Evolutionary conservation across 2,113 vertebrate species (phyloP).

Genomic region (Eulacestoma nigropectus): DNA sequence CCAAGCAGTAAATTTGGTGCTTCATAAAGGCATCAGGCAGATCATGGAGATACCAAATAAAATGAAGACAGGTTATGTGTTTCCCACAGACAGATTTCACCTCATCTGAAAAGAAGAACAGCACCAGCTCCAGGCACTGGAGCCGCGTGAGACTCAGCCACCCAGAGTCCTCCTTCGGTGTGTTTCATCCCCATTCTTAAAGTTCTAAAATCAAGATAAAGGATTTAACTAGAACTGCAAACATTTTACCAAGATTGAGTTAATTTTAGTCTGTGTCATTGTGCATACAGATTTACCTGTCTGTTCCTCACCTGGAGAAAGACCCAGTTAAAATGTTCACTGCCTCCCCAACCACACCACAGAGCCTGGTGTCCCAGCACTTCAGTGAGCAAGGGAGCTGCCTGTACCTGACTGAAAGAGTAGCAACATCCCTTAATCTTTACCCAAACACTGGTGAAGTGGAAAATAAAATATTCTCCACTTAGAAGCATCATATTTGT

Average conservation of each 20-base stretch:
- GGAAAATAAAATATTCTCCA: background rate
- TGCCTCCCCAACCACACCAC: background rate
- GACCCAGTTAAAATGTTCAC: background rate
- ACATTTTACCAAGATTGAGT: background rate
- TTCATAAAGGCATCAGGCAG: background rate
- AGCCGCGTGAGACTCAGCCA: background rate
- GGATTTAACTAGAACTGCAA: background rate
- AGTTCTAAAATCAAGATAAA: background rate
- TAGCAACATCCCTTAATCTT: background rate
- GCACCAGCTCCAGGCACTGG: background rate
- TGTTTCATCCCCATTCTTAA: background rate
- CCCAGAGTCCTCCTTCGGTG: background rate
- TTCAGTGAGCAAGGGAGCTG: background rate
- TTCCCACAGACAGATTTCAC: background rate
- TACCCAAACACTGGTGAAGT: background rate
- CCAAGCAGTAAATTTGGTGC: background rate
- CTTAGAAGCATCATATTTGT: background rate
- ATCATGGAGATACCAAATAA: background rate
- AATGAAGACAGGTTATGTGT: background rate
- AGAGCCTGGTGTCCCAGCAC: background rate
- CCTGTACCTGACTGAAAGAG: background rate
- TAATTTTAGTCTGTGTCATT: background rate
- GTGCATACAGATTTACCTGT: background rate
- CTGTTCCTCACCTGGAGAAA: background rate
- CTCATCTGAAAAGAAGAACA: background rate